A percentile compares a stretch with the other conserved stretches of the same genome.
These are phyloP conservation scores for Podiceps cristatus DNA, from an alignment of 2,113 vertebrate genomes.

Conservation along the genomic window DNA sequence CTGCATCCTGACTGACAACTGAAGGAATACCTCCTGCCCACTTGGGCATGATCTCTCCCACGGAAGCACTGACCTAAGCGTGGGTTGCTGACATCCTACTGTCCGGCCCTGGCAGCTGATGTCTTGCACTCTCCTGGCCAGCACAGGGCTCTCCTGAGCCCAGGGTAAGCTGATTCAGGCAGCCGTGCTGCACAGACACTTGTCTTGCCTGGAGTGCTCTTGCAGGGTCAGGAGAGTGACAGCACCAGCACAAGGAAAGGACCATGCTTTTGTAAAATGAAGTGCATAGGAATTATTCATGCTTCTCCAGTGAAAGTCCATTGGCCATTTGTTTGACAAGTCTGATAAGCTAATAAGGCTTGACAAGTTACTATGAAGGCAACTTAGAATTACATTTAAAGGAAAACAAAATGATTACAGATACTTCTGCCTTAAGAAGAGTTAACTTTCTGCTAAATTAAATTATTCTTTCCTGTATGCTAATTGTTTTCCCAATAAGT, in stretches of 20 bases:
- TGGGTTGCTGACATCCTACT: background rate
- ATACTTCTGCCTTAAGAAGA: background rate
- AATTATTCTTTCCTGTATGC: background rate
- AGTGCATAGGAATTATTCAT: background rate
- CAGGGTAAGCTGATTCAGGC: background rate
- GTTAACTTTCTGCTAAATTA: background rate
- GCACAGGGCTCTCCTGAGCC: background rate
- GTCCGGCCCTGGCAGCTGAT: background rate
- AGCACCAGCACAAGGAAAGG: background rate
- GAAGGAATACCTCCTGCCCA: background rate
- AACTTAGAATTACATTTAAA: background rate
- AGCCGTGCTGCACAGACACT: background rate
- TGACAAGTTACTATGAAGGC: background rate
- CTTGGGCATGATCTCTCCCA: background rate
- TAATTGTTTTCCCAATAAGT: background rate
- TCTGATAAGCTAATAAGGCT: background rate
- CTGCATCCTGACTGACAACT: background rate
- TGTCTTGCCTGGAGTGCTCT: background rate
- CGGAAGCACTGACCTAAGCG: background rate
- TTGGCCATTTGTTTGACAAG: background rate
- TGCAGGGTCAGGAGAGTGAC: background rate
- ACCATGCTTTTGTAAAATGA: background rate
- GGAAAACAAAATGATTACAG: background rate
- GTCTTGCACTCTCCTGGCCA: rapidly evolving
- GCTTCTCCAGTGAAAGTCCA: background rate